phyloP scores from a whole-genome alignment of 2,888 invertebrate genomes.

The Sarcophaga subvicina region DNA sequence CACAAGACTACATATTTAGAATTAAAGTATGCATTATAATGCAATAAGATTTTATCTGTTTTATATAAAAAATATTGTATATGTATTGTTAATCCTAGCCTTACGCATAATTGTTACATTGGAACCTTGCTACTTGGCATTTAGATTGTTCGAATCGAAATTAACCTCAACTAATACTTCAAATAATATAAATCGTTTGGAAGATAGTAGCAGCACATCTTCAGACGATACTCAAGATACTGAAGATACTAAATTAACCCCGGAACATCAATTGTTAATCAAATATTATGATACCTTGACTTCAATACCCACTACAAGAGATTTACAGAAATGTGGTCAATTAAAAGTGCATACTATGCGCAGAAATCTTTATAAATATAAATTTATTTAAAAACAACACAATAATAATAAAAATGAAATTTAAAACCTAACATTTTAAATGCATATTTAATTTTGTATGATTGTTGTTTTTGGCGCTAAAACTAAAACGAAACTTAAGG shows the following conservation, averaged over 20 bases:
- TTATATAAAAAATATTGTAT: neutral
- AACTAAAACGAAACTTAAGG: conserved; percentile 5
- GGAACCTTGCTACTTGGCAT: conserved; percentile 76
- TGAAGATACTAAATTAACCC: neutral
- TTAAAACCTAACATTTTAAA: conserved; percentile 18
- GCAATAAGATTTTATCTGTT: neutral
- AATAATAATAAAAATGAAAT: neutral
- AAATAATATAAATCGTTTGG: neutral
- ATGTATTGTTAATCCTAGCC: conserved; percentile 62
- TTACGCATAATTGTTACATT: conserved; percentile 73
- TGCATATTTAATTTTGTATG: neutral
- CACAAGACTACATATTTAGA: conserved; percentile 11
- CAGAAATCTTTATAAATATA: neutral
- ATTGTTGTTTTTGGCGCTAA: neutral
- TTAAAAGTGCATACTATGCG: conserved; percentile 25
- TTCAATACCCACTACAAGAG: conserved; percentile 72
- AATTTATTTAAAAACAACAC: neutral
- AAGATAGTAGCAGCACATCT: neutral
- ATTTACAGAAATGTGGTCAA: conserved; percentile 69
- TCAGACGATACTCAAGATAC: conserved; percentile 10
- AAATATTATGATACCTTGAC: conserved; percentile 74
- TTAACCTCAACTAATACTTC: neutral
- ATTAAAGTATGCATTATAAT: neutral
- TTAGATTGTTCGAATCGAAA: conserved; percentile 71
- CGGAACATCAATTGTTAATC: conserved; percentile 54